Evolutionary conservation across 2,113 vertebrate genomes (phyloP), one percentile per base, ranked within the genome.

Genomic region (Vulpes vulpes): DNA sequence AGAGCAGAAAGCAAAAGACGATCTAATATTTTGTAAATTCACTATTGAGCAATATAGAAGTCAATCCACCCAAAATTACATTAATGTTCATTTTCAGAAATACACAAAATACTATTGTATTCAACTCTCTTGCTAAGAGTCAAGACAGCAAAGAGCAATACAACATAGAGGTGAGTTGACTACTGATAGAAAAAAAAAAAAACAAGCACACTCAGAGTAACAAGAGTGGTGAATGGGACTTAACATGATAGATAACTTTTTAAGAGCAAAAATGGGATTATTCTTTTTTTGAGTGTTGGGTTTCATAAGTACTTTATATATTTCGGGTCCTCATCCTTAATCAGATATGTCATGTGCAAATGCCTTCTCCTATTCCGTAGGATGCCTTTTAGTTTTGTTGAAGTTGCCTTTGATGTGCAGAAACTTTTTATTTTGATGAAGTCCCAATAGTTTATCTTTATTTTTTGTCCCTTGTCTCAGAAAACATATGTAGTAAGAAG

Each of bases 71-170:
- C 55, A 71, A 43, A 97, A 73, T 59, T 84, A 35, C 55, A 57
- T 55, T 8, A 74, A 38, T 86, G 38, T 80, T 94, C 89, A 92
- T 84, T 96, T 87, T 96, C 53, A 92, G 55, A 93, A 87, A 5
- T 43, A 92, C n/a, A 82, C 12, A 84, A 84, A 76, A 38, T 84
- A 49, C 15, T 74, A 74, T 35, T 80, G 1, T 57, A 14, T 86
- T 86, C 43, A 89, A 53, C 20, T 67, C 8, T 92, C 51, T 6
- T 51, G 1, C 69, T 83, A 11, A 69, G 27, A 60, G 8, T 81
- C 20, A 62, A 79, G 53, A 74, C 19, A 88, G 12, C 8, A 88
- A 74, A 51, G 14, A 86, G 2, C 10, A 78, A 73, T 67, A 22
- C 27, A 91, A 80, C 43, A 11, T 69, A 89, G 55, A 11, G 11